phyloP scores from a whole-genome alignment of 1,140 invertebrate genomes.

The Leptinotarsa lineolata region DNA sequence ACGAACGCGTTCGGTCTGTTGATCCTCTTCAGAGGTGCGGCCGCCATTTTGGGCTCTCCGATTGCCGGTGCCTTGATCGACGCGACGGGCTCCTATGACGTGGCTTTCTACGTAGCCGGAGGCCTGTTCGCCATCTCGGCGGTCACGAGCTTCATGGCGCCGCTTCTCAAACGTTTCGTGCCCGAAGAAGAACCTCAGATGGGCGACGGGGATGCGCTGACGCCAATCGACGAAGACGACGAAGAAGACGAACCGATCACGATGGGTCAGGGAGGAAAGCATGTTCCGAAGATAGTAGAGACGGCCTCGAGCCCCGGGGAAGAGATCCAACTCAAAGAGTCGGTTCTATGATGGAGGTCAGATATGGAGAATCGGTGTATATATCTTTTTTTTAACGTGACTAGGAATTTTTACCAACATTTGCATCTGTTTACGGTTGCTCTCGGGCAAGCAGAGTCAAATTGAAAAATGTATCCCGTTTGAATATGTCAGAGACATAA shows the following conservation, averaged over 20 bases:
- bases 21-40: slow-evolving; percentile 91
- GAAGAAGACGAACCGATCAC: slow-evolving; percentile 75
- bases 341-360: slow-evolving; percentile 62
- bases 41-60: slow-evolving; percentile 84
- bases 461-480: no score
- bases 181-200: slow-evolving; percentile 60
- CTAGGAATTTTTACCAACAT: no score
- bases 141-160: slow-evolving; percentile 71
- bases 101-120: slow-evolving; percentile 92
- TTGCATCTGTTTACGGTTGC: no score
- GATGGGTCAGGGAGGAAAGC: slow-evolving; percentile 57
- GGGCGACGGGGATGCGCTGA: slow-evolving; percentile 69
- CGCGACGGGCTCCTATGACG: slow-evolving; percentile 79
- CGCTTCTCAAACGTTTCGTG: slow-evolving; percentile 59
- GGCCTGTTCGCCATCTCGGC: slow-evolving; percentile 85
- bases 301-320: slow-evolving; percentile 62
- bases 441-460: no score
- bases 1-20: slow-evolving; percentile 96
- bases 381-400: background rate
- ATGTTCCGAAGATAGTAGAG: slow-evolving; percentile 57
- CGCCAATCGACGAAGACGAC: slow-evolving; percentile 80
- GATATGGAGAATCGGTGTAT: background rate
- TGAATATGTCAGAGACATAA: no score
- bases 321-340: slow-evolving; percentile 70
- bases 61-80: slow-evolving; percentile 87